Conservation (phyloP, 2,113 vertebrate species). For the Ellobius talpinus region DNA sequence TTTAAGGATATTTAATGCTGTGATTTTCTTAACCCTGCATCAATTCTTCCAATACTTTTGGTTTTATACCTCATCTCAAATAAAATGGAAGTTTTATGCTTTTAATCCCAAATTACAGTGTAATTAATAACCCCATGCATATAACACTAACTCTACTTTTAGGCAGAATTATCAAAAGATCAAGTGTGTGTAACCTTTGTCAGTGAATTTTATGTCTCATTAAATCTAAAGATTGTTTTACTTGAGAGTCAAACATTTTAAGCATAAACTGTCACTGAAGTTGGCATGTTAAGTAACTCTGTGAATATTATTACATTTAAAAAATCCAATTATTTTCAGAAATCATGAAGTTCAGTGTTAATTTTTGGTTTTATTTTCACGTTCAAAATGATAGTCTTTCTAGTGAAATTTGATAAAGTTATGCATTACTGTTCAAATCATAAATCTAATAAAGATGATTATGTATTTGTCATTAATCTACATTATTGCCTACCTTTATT, state of each 20-base stretch:
- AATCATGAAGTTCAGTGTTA: not conserved
- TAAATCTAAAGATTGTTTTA: not conserved
- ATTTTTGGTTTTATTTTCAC: not conserved
- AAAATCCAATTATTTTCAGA: not conserved
- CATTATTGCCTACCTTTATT: not conserved
- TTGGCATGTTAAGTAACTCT: not conserved
- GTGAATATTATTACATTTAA: not conserved
- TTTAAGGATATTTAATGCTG: not conserved
- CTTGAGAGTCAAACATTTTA: not conserved
- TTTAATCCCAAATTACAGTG: not conserved
- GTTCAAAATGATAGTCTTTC: not conserved
- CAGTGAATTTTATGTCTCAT: not conserved
- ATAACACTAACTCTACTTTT: not conserved
- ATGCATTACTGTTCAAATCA: not conserved
- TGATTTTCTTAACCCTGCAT: not conserved
- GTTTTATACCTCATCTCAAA: not conserved
- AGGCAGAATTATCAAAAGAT: not conserved
- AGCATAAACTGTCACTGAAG: not conserved
- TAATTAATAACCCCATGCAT: not conserved
- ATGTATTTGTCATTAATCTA: not conserved
- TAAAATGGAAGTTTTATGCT: not conserved
- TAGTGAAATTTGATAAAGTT: not conserved
- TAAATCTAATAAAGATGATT: not conserved
- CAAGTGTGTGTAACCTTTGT: not conserved
- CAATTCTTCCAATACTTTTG: not conserved